Base-by-base conservation (phyloP, 2,888 invertebrate species). In the Drosophila leonis region DNA sequence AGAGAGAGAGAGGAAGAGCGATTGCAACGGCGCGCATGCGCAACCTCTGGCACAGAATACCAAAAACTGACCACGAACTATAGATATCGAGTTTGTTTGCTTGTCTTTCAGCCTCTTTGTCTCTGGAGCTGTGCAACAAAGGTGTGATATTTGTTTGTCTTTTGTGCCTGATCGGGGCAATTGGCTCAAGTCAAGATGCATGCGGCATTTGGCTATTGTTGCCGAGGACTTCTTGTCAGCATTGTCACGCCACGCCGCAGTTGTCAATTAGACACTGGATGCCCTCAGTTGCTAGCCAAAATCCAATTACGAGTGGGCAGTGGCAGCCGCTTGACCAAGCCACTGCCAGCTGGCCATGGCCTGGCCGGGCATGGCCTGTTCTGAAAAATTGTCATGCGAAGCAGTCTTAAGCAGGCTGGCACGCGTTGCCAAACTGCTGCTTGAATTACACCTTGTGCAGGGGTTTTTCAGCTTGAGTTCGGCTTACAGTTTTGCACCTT, bases 151-250 rank as follows among this genome's bases (percentile, higher is more conserved):
- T 83, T 88, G 86, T 85, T 84, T 87, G 80, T 85, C 87, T 82
- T 83, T 84, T 80, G 82, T 82, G 68, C 66, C 78, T 71, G 84
- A 84, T 83, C 81, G 66, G 79, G 87, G 79, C 89, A 88, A 88
- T 88, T 88, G 87, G 89, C 87, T 84, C 75, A 84, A 88, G 81
- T 88, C 87, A 88, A 88, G 87, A 88, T 88, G 87, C 87, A 74
- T 73, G 54, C 39, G 27, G 54, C 54, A 37, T 24, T 37, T 27
- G 42, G 8, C 33, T 51, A 72, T 75, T 76, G 80, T 73, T 42
- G 52, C 31, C 24, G 67, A n/a, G n/a, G n/a, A 76, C 81, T 77
- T 72, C 83, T 86, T 83, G 86, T 86, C 86, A 77, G 77, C 87
- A 65, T 80, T 81, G 82, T 75, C 81, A 75, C 80, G 80, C 80